Evolutionary conservation across 2,888 invertebrate species (phyloP), one percentile per base, ranked within the genome.

Genomic region (Eupithecia subumbrata): DNA sequence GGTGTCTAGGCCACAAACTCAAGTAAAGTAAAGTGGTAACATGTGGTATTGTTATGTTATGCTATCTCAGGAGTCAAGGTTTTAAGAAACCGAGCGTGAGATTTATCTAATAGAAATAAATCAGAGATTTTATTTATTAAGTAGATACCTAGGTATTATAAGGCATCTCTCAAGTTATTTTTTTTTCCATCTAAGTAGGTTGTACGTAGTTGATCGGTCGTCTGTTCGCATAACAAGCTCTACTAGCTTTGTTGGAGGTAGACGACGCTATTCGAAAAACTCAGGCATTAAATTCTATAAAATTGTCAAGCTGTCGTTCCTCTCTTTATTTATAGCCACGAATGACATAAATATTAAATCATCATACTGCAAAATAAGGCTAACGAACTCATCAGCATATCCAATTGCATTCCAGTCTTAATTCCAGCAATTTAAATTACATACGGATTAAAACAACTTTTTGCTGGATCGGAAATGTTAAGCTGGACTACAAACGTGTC

Each of bases 401-500:
- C 73, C 73, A 77, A 78, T 79, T 78, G 78, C 81, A 80, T 81
- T 78, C 76, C 78, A 76, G 76, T 66, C 37, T 72, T 75, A 75
- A 73, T 71, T 71, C 67, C 68, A 69, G 76, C 64, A 74, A 78
- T 76, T 78, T 78, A 77, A 77, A 80, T 78, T 79, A 75, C 76
- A 78, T 77, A 73, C 70, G 75, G 77, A 77, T 78, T 79, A 78
- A 77, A 80, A 78, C 79, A 45, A 81, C 78, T 79, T 82, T 79
- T 82, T 80, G 79, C 80, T 81, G 78, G 75, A 81, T 82, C 83
- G 80, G 82, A 83, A 82, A 83, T 83, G 83, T 77, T 71, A 67
- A 76, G 80, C 75, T 82, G 78, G 78, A 79, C 81, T 74, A 81
- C 77, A 79, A 75, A 79, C 79, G 78, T 87, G 89, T 85, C 87